phyloP scores from a whole-genome alignment of 2,113 vertebrate species.

The Neogobius melanostomus region DNA sequence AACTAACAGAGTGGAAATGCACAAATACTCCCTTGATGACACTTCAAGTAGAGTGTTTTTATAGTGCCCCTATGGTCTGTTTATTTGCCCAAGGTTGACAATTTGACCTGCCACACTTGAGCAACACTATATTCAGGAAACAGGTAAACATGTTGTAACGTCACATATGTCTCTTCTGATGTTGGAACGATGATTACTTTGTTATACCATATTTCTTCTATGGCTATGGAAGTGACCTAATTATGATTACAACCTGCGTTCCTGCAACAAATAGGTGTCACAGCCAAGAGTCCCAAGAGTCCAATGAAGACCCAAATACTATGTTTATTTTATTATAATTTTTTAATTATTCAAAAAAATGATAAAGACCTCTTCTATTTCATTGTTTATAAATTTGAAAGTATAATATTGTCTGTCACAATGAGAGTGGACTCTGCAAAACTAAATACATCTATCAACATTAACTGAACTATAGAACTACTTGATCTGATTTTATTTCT shows the following conservation, averaged over 20 bases:
- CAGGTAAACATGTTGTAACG: neutral
- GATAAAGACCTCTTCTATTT: neutral
- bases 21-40: neutral
- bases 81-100: neutral
- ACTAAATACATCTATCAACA: neutral
- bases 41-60: neutral
- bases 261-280: neutral
- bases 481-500: neutral
- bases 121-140: neutral
- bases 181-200: neutral
- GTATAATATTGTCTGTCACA: neutral
- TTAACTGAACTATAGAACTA: neutral
- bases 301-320: neutral
- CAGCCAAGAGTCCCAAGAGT: neutral
- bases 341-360: neutral
- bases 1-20: neutral
- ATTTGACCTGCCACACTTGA: neutral
- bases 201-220: constrained; percentile 1
- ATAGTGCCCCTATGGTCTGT: neutral
- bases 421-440: neutral
- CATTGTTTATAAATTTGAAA: neutral
- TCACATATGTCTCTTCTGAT: neutral
- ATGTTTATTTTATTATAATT: neutral
- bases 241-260: neutral
- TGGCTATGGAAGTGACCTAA: neutral